These are phyloP conservation scores for Idaea biselata DNA, from an alignment of 2,888 invertebrate genomes.

Conservation along the genomic window DNA sequence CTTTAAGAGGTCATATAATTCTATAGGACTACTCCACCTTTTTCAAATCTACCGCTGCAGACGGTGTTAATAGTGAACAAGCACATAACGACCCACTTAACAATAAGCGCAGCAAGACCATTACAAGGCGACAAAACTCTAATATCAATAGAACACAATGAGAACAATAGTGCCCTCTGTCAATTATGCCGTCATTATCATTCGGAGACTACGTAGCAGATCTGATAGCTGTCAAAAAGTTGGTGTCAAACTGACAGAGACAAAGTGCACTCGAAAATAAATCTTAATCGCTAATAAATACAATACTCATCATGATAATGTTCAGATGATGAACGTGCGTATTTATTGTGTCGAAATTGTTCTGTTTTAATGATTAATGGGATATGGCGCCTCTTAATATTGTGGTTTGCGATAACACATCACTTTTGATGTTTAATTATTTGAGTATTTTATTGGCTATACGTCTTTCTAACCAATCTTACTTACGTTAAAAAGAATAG, in stretches of 20 bases:
- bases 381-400: constrained; percentile 58
- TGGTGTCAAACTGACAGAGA: constrained; percentile 54
- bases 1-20: constrained; percentile 42
- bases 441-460: neutral
- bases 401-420: constrained; percentile 56
- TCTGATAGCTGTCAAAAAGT: constrained; percentile 72
- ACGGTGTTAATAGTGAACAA: constrained; percentile 53
- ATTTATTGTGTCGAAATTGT: constrained; percentile 60
- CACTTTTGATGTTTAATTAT: constrained; percentile 29
- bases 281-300: constrained; percentile 49
- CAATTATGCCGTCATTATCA: constrained; percentile 80
- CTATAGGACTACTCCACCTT: constrained; percentile 65
- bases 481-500: too few relatives aligned
- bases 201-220: constrained; percentile 75
- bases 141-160: constrained; percentile 76
- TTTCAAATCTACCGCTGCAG: constrained; percentile 61
- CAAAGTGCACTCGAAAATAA: constrained; percentile 40
- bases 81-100: constrained; percentile 56
- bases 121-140: constrained; percentile 78
- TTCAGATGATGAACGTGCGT: constrained; percentile 55
- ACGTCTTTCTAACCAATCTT: neutral
- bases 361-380: constrained; percentile 73
- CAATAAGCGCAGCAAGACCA: constrained; percentile 66
- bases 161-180: constrained; percentile 78
- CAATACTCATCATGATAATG: constrained; percentile 35